Percentiles rank a stretch among this genome's conserved stretches.
These are phyloP conservation scores for Tinamus guttatus DNA, from an alignment of 2,113 vertebrate genomes.

Conservation along the genomic window DNA sequence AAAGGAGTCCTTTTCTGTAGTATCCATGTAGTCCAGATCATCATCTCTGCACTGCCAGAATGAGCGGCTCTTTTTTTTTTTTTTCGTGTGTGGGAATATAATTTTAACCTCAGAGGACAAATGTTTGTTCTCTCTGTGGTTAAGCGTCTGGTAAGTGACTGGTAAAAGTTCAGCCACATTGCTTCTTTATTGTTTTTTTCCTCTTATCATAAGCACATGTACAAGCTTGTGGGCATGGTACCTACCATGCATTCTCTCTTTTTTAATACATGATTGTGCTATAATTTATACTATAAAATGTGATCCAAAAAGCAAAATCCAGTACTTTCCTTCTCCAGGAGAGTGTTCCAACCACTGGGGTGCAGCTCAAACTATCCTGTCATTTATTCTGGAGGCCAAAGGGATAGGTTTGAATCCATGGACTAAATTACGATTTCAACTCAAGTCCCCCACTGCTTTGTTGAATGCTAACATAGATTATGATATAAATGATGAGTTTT, in stretches of 20 bases:
- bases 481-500: background rate
- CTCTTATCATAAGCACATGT: background rate
- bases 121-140: background rate
- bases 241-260: background rate
- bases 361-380: background rate
- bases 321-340: background rate
- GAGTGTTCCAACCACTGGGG: background rate
- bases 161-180: background rate
- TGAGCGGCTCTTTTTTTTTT: background rate
- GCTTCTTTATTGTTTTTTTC: background rate
- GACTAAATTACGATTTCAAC: background rate
- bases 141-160: background rate
- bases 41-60: background rate
- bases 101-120: background rate
- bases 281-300: background rate
- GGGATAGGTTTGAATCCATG: background rate
- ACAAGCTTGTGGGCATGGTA: background rate
- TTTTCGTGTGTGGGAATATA: background rate
- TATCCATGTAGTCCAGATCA: background rate
- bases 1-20: background rate
- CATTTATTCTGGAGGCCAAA: background rate
- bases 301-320: background rate
- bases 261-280: background rate
- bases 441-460: background rate
- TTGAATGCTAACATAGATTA: background rate